A percentile compares a stretch with the other conserved stretches of the same genome.
Conservation (phyloP, 2,113 vertebrate species). For the Scatophagus argus region DNA sequence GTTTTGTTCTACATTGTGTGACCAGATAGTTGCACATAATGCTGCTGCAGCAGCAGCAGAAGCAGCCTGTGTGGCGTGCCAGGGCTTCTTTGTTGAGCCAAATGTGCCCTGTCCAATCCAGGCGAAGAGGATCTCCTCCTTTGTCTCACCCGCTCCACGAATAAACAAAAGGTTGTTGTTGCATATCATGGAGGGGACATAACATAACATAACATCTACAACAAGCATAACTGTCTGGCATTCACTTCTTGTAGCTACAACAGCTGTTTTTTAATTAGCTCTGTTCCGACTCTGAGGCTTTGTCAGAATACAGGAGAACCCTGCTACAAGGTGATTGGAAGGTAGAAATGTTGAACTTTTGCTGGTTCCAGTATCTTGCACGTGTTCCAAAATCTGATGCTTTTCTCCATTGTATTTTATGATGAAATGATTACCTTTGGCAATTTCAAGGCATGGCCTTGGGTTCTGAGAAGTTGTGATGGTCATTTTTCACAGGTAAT, state of each 20-base stretch:
- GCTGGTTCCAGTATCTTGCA: conserved; percentile 17
- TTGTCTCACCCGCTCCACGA: conserved; percentile 22
- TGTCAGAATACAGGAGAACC: conserved; percentile 36
- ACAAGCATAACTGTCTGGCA: too few species aligned
- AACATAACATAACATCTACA: conserved; percentile 30
- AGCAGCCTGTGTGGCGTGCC: background rate
- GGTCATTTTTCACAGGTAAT: background rate
- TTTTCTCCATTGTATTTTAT: conserved; percentile 9
- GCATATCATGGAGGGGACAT: conserved; percentile 23
- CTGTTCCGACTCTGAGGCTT: conserved; percentile 18
- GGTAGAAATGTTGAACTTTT: conserved; percentile 8
- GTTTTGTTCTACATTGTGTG: conserved; percentile 34
- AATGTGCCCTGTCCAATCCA: conserved; percentile 30
- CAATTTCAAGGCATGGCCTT: background rate
- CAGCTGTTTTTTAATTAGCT: conserved; percentile 29
- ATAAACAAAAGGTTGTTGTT: conserved; percentile 13
- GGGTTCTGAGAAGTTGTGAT: background rate
- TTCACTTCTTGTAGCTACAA: conserved; percentile 1
- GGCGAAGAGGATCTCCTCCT: conserved; percentile 12
- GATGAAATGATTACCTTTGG: background rate
- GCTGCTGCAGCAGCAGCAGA: conserved; percentile 6
- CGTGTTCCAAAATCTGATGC: conserved; percentile 22
- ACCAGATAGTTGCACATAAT: background rate
- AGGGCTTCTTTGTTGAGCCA: conserved; percentile 24
- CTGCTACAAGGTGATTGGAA: conserved; percentile 37